phyloP scores from a whole-genome alignment of 1,140 invertebrate species.

The Antheraea pernyi region DNA sequence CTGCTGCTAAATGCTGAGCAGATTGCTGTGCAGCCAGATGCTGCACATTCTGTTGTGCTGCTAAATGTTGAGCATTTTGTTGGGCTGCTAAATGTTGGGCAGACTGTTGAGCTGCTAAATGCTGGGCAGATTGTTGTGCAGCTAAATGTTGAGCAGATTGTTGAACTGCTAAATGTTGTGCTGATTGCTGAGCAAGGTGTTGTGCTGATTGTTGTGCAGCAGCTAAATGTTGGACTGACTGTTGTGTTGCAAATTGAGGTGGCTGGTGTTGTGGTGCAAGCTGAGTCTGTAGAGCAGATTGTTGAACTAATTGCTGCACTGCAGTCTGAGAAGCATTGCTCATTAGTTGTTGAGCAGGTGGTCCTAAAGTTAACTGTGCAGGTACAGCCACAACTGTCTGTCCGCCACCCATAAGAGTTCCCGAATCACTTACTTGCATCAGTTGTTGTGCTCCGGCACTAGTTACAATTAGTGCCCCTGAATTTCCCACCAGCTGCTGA shows the following conservation, averaged over 20 bases:
- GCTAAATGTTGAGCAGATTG: conserved; percentile 61
- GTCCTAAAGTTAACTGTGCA: conserved; percentile 67
- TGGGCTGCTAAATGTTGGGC: conserved; percentile 49
- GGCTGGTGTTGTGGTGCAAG: conserved; percentile 61
- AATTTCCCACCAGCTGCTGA: conserved; percentile 69
- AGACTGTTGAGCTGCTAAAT: conserved; percentile 52
- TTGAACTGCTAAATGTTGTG: conserved; percentile 34
- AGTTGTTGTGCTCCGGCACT: conserved; percentile 72
- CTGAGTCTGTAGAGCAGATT: conserved; percentile 61
- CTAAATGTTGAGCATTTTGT: conserved; percentile 40
- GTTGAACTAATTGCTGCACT: conserved; percentile 68
- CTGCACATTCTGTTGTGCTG: conserved; percentile 56
- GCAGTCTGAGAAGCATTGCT: conserved; percentile 58
- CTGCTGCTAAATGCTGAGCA: conserved; percentile 44
- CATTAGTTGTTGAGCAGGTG: conserved; percentile 61
- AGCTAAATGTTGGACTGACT: conserved; percentile 63
- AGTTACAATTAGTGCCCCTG: conserved; percentile 69
- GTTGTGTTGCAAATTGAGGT: conserved; percentile 58
- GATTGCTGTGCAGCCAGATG: conserved; percentile 36
- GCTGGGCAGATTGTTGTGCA: conserved; percentile 61
- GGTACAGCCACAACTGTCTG: conserved; percentile 71
- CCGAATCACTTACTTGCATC: conserved; percentile 74
- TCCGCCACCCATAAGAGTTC: conserved; percentile 68
- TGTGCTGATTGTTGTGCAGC: conserved; percentile 55
- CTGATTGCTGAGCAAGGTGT: conserved; percentile 39